These are phyloP conservation scores for Otis tarda DNA, from an alignment of 2,113 vertebrate genomes.

Conservation along the genomic window DNA sequence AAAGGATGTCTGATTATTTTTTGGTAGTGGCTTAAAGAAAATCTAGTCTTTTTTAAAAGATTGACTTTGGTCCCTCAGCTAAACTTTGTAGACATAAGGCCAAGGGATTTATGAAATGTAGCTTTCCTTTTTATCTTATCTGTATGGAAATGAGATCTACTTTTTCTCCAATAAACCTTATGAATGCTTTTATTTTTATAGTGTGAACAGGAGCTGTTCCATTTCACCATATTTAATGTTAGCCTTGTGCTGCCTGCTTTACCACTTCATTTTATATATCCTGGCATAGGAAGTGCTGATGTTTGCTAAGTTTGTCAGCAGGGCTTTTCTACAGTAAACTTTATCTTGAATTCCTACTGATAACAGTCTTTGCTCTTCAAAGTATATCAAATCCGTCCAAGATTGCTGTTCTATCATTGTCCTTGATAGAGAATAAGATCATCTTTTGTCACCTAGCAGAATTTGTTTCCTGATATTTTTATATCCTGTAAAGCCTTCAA, in stretches of 20 bases:
- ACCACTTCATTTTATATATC: not conserved
- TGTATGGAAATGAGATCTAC: not conserved
- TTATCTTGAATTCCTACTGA: conserved; percentile 35
- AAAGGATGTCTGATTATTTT: not conserved
- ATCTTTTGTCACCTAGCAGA: not conserved
- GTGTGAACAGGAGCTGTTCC: not conserved
- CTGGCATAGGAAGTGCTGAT: not conserved
- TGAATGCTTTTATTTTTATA: not conserved
- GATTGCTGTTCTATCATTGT: not conserved
- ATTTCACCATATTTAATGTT: not conserved
- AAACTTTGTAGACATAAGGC: not conserved
- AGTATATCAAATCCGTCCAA: conserved; percentile 10
- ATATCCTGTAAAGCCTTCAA: not conserved
- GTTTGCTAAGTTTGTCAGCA: conserved; percentile 14
- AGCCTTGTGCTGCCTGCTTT: not conserved
- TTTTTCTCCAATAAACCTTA: not conserved
- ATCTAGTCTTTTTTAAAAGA: not conserved
- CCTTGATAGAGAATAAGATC: not conserved
- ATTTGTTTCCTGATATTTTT: conserved; percentile 10
- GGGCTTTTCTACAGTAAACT: conserved; percentile 15
- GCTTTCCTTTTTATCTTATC: not conserved
- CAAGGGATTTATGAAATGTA: not conserved
- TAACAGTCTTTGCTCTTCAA: conserved; percentile 37
- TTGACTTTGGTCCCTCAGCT: not conserved
- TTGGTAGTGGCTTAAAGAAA: not conserved